phyloP scores from a whole-genome alignment of 2,797 vertebrate species.

The Sparus aurata region DNA sequence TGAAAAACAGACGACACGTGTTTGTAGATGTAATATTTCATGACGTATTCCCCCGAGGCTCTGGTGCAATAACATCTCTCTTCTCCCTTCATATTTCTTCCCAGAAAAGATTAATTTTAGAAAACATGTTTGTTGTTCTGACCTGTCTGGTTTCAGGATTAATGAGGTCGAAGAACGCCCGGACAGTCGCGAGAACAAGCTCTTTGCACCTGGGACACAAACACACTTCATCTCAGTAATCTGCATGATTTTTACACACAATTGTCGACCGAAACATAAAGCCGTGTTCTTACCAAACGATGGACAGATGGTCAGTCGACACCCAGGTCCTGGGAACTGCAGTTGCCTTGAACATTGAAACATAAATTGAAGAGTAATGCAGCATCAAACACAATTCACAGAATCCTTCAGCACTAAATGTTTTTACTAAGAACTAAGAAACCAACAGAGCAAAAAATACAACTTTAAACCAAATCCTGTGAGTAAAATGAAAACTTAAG shows the following conservation, averaged over 20 bases:
- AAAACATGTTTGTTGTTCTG: slow-evolving; percentile 48
- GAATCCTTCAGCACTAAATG: background rate
- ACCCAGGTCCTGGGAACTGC: slow-evolving; percentile 96
- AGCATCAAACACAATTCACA: background rate
- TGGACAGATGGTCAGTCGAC: slow-evolving; percentile 97
- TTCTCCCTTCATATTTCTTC: background rate
- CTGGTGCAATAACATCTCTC: background rate
- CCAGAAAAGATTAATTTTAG: background rate
- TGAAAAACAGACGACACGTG: background rate
- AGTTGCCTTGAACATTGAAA: slow-evolving; percentile 82
- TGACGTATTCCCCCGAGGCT: background rate
- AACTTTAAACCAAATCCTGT: no score
- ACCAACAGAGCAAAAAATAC: background rate
- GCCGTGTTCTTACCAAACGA: slow-evolving; percentile 91
- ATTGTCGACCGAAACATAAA: background rate
- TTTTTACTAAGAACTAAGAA: background rate
- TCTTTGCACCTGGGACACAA: slow-evolving; percentile 94
- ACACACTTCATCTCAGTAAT: slow-evolving; percentile 2
- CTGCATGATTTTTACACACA: background rate
- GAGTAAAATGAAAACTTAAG: no score
- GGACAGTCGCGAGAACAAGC: slow-evolving; percentile 92
- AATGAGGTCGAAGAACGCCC: slow-evolving; percentile 95
- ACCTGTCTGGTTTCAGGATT: slow-evolving; percentile 95
- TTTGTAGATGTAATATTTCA: background rate
- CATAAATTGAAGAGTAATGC: background rate